These are phyloP conservation scores for Herminia tarsipennalis DNA, from an alignment of 2,888 invertebrate genomes.

Conservation along the genomic window DNA sequence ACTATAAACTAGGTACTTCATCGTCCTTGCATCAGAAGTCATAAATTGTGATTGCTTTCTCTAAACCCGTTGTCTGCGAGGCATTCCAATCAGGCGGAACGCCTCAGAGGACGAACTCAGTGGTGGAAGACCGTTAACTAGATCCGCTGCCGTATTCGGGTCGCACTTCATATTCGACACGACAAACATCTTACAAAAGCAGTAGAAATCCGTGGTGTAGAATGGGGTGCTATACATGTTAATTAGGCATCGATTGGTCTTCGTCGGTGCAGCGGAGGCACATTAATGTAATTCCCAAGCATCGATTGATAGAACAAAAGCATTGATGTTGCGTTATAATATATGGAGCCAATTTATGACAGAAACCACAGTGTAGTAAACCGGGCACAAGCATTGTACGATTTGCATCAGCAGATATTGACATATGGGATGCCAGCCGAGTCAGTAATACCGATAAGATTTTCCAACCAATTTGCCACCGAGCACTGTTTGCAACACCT, in stretches of 20 bases:
- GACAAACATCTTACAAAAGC: slow-evolving; percentile 30
- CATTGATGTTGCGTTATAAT: too few species aligned
- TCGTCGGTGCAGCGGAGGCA: too few species aligned
- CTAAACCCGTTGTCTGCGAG: slow-evolving; percentile 60
- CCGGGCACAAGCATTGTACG: slow-evolving; percentile 19
- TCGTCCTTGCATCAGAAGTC: slow-evolving; percentile 46
- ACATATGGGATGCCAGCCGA: slow-evolving; percentile 67
- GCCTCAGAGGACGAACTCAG: slow-evolving; percentile 53
- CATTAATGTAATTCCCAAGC: too few species aligned
- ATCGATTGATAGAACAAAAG: too few species aligned
- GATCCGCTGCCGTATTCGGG: slow-evolving; percentile 50
- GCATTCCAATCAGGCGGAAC: slow-evolving; percentile 63
- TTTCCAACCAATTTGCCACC: slow-evolving; percentile 66
- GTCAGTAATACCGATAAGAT: slow-evolving; percentile 50
- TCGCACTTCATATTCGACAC: slow-evolving; percentile 49
- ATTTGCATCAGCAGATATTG: slow-evolving; percentile 56
- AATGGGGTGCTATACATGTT: slow-evolving; percentile 37
- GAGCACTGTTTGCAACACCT: slow-evolving; percentile 60
- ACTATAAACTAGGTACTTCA: slow-evolving; percentile 4
- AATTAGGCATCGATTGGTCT: slow-evolving; percentile 9
- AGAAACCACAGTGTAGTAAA: slow-evolving; percentile 29
- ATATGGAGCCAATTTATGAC: slow-evolving; percentile 37
- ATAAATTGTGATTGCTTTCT: slow-evolving; percentile 71
- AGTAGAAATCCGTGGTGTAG: slow-evolving; percentile 25
- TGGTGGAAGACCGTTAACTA: slow-evolving; percentile 59